phyloP scores from a whole-genome alignment of 2,888 invertebrate species.

The Amiota mariae region DNA sequence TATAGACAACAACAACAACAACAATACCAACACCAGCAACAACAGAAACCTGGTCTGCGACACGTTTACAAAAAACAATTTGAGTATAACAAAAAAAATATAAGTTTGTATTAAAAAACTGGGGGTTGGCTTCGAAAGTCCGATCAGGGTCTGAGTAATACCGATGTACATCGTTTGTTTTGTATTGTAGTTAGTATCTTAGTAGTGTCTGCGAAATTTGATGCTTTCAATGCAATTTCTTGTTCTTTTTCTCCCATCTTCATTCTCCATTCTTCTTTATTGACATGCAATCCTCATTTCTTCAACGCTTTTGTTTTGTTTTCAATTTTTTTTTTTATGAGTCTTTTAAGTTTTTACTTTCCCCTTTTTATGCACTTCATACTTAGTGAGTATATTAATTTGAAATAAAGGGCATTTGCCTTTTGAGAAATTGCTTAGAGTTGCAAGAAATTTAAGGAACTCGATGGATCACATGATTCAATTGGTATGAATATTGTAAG shows the following conservation, averaged over 20 bases:
- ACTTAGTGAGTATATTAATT: too few relatives aligned
- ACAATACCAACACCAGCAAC: not conserved
- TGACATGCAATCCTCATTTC: not conserved
- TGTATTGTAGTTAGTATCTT: too few relatives aligned
- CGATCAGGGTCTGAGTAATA: not conserved
- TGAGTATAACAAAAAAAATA: not conserved
- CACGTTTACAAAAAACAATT: not conserved
- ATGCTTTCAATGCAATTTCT: conserved; percentile 29
- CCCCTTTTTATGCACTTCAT: not conserved
- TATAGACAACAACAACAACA: not conserved
- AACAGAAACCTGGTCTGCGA: not conserved
- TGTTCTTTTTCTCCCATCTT: conserved; percentile 41
- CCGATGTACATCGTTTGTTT: not conserved
- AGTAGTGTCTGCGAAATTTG: conserved; percentile 22
- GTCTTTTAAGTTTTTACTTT: not conserved
- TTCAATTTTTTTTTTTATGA: conserved; percentile 26
- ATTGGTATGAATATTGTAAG: too few relatives aligned
- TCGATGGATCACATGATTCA: too few relatives aligned
- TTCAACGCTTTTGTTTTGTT: not conserved
- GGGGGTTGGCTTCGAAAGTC: conserved; percentile 16
- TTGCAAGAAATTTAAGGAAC: too few relatives aligned
- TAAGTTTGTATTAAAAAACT: not conserved
- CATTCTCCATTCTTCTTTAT: conserved; percentile 34
- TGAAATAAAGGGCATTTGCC: too few relatives aligned
- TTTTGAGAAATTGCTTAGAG: too few relatives aligned